Evolutionary conservation across 2,797 vertebrate species (phyloP), one percentile per base, ranked within the genome.

Genomic region (Heterohyrax brucei): DNA sequence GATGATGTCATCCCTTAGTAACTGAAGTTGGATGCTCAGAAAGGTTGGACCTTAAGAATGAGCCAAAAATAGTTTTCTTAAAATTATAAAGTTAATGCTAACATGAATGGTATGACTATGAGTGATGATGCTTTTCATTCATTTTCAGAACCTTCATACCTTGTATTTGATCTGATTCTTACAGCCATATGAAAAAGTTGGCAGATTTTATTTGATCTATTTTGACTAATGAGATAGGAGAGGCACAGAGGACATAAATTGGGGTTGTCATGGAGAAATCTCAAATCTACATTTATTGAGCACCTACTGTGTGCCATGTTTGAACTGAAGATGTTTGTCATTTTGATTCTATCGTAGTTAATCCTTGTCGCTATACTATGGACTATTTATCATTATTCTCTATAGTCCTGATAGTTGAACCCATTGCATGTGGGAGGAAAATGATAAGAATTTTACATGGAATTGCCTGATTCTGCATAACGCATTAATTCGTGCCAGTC

Each of bases 141-240:
- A 53, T 92, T 90, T 93, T 70, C 9, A 76, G 16, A 4, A 24
- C 50, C 77, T 95, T 19, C 24, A 10, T 80, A 12, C 46, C 28
- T 94, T 6, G 61, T 84, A n/a, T 91, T 94, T 64, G 12, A 76
- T 78, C 33, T 61, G 30, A 79, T 83, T 89, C 28, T 93, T 50
- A 79, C 39, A 89, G 30, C 46, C 72, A 19, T 30, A 19, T 83
- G 64, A 77, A 89, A 93, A 66, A 56, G 87, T 28, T n/a, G 78
- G 30, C 33, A 68, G 44, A 59, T 50, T 87, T 76, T 80, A 66
- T 87, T 96, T 94, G 30, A 77, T 89, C 66, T 89, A 4, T 87
- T 95, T 96, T 94, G 87, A 80, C 59, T 50, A 84, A 19, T 89
- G 53, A 93, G 87, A 82, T 66, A 44, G 86, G 73, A 70, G 68